Percentiles rank a stretch among this genome's conserved stretches.
phyloP scores from a whole-genome alignment of 2,888 invertebrate species.

The Ecdyonurus torrentis region DNA sequence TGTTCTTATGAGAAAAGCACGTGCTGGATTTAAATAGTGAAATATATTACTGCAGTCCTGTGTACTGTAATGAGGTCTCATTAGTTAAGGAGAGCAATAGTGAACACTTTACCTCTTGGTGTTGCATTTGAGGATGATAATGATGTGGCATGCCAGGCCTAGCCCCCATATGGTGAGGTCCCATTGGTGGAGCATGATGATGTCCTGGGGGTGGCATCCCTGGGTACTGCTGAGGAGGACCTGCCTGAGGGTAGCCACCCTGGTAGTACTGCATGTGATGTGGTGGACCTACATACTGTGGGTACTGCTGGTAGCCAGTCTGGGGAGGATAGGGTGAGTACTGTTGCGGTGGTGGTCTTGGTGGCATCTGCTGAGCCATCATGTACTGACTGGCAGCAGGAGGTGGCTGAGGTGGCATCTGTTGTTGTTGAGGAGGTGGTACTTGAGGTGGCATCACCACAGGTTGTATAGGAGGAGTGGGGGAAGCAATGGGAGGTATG shows the following conservation, averaged over 20 bases:
- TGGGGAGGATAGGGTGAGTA: conserved; percentile 19
- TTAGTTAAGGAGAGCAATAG: too few species aligned
- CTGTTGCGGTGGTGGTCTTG: conserved; percentile 18
- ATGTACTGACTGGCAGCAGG: conserved; percentile 17
- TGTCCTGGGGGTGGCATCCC: conserved; percentile 13
- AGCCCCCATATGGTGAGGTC: conserved; percentile 17
- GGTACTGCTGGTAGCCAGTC: background rate
- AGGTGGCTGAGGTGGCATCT: conserved; percentile 8
- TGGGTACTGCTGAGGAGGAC: conserved; percentile 6
- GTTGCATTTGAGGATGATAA: conserved; percentile 1
- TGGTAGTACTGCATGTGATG: conserved; percentile 11
- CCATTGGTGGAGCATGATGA: conserved; percentile 13
- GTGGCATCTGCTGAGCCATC: conserved; percentile 13
- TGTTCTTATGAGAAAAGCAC: too few species aligned
- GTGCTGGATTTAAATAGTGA: too few species aligned
- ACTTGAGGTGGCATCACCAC: conserved; percentile 9
- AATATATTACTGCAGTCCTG: too few species aligned
- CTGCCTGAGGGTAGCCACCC: conserved; percentile 20
- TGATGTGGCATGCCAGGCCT: conserved; percentile 11
- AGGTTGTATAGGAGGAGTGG: conserved; percentile 21
- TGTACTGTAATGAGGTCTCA: too few species aligned
- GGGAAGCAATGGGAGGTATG: conserved; percentile 18
- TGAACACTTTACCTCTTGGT: background rate
- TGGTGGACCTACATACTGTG: background rate
- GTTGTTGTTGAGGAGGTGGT: conserved; percentile 12